Percentiles rank a stretch among this genome's conserved stretches.
These are phyloP conservation scores for Oncorhynchus kisutch DNA, from an alignment of 2,113 vertebrate genomes.

Conservation along the genomic window DNA sequence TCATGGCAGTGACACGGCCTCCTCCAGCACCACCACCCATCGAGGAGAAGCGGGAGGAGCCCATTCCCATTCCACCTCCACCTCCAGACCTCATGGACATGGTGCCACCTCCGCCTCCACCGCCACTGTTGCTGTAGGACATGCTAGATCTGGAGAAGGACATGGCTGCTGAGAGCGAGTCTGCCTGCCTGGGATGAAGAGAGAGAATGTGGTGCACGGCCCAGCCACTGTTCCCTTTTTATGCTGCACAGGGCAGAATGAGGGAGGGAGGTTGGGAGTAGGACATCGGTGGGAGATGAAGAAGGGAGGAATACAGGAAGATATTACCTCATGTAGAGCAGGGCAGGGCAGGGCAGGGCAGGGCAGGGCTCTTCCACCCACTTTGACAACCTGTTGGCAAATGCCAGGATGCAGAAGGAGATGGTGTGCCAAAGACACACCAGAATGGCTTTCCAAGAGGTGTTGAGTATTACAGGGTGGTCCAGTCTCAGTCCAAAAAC, in stretches of 20 bases:
- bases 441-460: neutral
- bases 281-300: neutral
- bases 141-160: conserved; percentile 17
- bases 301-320: conserved; percentile 27
- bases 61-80: neutral
- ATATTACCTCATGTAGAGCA: conserved; percentile 12
- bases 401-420: neutral
- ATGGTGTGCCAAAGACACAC: neutral
- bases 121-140: neutral
- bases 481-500: too few relatives aligned
- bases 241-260: conserved; percentile 43
- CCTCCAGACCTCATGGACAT: neutral
- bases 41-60: neutral
- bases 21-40: neutral
- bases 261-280: neutral
- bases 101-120: conserved; percentile 10
- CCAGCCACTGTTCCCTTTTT: conserved; percentile 51
- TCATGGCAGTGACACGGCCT: neutral
- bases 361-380: conserved; percentile 4
- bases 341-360: neutral
- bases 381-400: neutral
- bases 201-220: conserved; percentile 46
- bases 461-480: too few relatives aligned
- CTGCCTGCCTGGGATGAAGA: conserved; percentile 38
- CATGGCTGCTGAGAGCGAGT: conserved; percentile 43